phyloP scores from a whole-genome alignment of 1,140 invertebrate genomes.

The Drosophila equinoxialis region DNA sequence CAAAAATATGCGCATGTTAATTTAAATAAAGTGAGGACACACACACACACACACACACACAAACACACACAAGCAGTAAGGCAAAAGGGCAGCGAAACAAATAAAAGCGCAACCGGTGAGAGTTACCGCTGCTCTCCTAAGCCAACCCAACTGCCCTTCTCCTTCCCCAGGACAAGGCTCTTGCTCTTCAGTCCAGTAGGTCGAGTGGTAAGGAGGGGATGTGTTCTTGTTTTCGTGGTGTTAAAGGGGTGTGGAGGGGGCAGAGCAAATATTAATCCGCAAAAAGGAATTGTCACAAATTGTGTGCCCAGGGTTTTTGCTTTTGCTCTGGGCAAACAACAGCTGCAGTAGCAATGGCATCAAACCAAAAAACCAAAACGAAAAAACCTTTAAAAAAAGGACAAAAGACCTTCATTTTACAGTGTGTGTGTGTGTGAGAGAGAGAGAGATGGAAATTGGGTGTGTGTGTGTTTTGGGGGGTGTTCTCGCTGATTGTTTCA shows the following conservation, averaged over 20 bases:
- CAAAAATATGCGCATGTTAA: conserved; percentile 76
- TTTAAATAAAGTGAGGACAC: conserved; percentile 70
- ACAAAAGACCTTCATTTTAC: conserved; percentile 50
- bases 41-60: conserved; percentile 50
- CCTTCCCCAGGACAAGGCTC: conserved; percentile 12
- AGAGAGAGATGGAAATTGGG: neutral
- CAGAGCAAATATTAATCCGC: conserved; percentile 79
- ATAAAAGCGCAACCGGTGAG: conserved; percentile 76
- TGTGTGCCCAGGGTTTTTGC: conserved; percentile 46
- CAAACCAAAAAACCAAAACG: neutral
- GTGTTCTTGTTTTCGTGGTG: no score
- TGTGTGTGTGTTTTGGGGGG: neutral
- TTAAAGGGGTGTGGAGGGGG: neutral
- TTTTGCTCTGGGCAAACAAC: conserved; percentile 67
- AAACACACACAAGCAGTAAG: conserved; percentile 45
- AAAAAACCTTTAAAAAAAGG: conserved; percentile 45
- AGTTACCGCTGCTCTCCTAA: conserved; percentile 19
- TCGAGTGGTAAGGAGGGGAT: neutral
- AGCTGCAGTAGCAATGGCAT: conserved; percentile 54
- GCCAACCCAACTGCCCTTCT: neutral
- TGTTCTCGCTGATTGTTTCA: conserved; percentile 73
- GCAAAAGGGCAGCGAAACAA: conserved; percentile 61
- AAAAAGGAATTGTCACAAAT: conserved; percentile 82
- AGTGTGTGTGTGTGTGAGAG: conserved; percentile 1
- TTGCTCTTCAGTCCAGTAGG: neutral